Base-by-base conservation (phyloP, 37 sponge, comb jelly and placozoan genomes). In the Ephydatia muelleri region DNA sequence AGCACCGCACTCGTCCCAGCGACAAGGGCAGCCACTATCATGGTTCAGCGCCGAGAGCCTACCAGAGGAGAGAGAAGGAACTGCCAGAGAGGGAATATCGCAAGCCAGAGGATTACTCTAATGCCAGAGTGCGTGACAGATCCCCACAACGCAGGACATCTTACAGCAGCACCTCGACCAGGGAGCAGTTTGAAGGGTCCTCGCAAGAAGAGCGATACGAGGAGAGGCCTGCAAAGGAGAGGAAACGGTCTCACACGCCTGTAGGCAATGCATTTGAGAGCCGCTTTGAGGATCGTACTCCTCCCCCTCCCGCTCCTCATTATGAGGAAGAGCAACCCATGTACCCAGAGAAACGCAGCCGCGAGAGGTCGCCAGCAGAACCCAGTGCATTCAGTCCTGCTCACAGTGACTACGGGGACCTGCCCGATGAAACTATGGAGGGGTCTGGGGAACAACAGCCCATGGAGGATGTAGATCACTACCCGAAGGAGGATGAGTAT, bases 1-100 rank as follows among this genome's bases (percentile, higher is more conserved):
- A 38, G 75, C 38, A 71, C 32, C 32, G 75, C 40, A 8, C 23
- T 75, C n/a, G 75, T 5, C 23, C 75, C 36, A 36, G 43, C 11
- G 38, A 75, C 75, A 38, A 75, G 38, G 57, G 57, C 33, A 75
- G 75, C 36, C n/a, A n/a, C n/a, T 33, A 71, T 21, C 33, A 21
- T 5, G 75, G 75, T 2, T 38, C n/a, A 23, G 75, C 32, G 22
- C 75, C 32, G 6, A 75, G 75, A 39, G 21, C n/a, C 75, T 38
- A 38, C 33, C 37, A n/a, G 43, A 75, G 36, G 38, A 75, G n/a
- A 34, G 37, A 75, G 43, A 75, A 21, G 8, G 36, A 31, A 26
- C 9, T 75, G 35, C 38, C 33, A 14, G 75, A 75, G 43, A 75
- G 36, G 36, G 36, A 34, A 13, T 26, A 38, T 5, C 75, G 22